Evolutionary conservation across 2,797 vertebrate species (phyloP), one percentile per base, ranked within the genome.

Genomic region (Acanthurus leucopareius): DNA sequence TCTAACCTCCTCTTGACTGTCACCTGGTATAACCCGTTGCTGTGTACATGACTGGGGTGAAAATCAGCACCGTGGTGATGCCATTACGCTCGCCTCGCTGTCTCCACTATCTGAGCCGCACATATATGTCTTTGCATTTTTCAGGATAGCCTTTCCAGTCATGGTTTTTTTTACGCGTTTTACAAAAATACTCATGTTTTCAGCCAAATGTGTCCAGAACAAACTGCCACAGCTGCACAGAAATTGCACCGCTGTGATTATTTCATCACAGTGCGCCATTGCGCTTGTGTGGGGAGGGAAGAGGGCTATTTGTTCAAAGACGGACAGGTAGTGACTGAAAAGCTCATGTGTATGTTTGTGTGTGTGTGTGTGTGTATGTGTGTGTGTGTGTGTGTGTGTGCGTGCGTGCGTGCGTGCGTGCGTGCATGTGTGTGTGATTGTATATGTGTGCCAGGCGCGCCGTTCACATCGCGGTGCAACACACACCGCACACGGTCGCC

Each of bases 1-100:
- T 47, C 76, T 67, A 64, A 75, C 81, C 86, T 88, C 83, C 44
- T 78, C 85, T 40, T 75, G 66, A 54, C 82, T 80, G 86, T 94
- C 94, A 94, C 93, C 94, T 93, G 91, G 85, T 90, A 64, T 93
- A 93, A 95, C 93, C 95, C 83, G 81, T 15, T 75, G 62, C 19
- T 64, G 86, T 82, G 85, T 74, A 78, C 88, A 88, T 89, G 90
- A 90, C 91, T 67, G 63, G 91, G 69, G 61, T 92, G 75, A 85
- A 56, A 89, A 93, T 81, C 79, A 89, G 85, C 82, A 64, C 81
- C 59, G 70, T 75, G 80, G 56, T 81, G 73, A 83, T 81, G 86
- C 80, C 69, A 69, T 84, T 76, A 83, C 86, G 75, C 84, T 78
- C 63, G 32, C 44, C 56, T 49, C 68, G 25, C 69, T 53, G 51